Conservation (phyloP, 2,797 vertebrate species). For the Anniella stebbinsi region DNA sequence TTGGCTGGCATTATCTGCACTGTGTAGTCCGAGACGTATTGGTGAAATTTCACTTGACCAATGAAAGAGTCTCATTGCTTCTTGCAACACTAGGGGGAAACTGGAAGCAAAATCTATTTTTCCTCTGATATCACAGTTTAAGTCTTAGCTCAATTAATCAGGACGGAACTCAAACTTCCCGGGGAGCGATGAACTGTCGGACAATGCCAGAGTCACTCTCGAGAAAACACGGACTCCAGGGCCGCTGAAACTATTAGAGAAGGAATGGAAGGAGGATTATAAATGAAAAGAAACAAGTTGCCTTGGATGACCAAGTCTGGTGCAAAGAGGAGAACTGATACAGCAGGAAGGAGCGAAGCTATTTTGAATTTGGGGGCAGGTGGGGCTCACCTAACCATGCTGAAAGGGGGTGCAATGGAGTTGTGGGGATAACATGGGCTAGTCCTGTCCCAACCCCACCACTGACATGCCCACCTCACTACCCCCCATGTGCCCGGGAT, state of each 20-base stretch:
- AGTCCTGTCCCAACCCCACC: too few relatives aligned
- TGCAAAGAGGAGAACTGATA: background rate
- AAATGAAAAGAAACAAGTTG: slow-evolving; percentile 18
- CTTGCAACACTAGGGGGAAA: slow-evolving; percentile 1
- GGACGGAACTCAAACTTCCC: slow-evolving; percentile 44
- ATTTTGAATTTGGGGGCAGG: background rate
- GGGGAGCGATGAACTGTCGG: slow-evolving; percentile 18
- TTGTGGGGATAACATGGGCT: too few relatives aligned
- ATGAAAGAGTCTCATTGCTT: slow-evolving; percentile 38
- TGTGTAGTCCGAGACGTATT: slow-evolving; percentile 19
- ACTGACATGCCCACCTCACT: background rate
- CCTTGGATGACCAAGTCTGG: background rate
- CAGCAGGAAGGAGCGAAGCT: background rate
- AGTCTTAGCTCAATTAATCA: slow-evolving; percentile 43
- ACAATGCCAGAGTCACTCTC: background rate
- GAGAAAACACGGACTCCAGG: slow-evolving; percentile 46
- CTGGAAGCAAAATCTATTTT: background rate
- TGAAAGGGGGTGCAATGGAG: too few relatives aligned
- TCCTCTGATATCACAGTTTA: slow-evolving; percentile 46
- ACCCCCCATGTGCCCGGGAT: background rate
- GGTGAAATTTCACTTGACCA: slow-evolving; percentile 40
- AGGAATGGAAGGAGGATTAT: slow-evolving; percentile 16
- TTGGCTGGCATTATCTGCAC: background rate
- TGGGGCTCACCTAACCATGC: too few relatives aligned
- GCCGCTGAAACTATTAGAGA: slow-evolving; percentile 26